Evolutionary conservation across 1,140 invertebrate genomes (phyloP), one percentile per base, ranked within the genome.

Genomic region (Papilio polytes): DNA sequence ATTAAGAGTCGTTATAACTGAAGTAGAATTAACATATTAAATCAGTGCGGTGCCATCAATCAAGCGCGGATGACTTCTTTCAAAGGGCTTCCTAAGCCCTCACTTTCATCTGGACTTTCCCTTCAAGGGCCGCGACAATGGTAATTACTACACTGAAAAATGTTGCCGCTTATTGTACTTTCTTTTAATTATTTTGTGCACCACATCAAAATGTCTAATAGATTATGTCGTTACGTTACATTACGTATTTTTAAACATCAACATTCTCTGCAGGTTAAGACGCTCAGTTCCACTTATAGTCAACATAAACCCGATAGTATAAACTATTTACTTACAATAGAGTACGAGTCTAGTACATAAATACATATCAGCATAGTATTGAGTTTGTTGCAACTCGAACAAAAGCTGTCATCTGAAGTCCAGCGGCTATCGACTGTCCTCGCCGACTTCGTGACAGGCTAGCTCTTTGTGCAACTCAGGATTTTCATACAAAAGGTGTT

Each of bases 21-120:
- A 63, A 36, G 78, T 78, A 70, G 88, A 86, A 90, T 90, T 90
- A 90, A 85, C 88, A 90, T 90, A 88, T 83, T 87, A 90, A 89
- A 90, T 90, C 88, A 88, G 82, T 63, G 81, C 36, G 77, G 72
- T 70, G 15, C 85, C 86, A 90, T 90, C 88, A 90, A 90, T 90
- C 88, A 90, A 82, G 81, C 36, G 80, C 84, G 82, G 86, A 85
- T 86, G 87, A 86, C 82, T 89, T 85, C 85, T 78, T 85, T 87
- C 82, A 86, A 88, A 87, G 56, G 87, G 85, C 83, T 88, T 88
- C 88, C 44, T 90, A 90, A 90, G 88, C 88, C 83, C 86, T 88
- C 86, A 87, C 87, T 90, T 90, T 90, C 88, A 88, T 88, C 83
- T 85, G 84, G 80, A 83, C 80, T 84, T 83, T 81, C 74, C 63